Evolutionary conservation across 2,888 invertebrate genomes (phyloP).

Genomic region (Diabrotica balteata): DNA sequence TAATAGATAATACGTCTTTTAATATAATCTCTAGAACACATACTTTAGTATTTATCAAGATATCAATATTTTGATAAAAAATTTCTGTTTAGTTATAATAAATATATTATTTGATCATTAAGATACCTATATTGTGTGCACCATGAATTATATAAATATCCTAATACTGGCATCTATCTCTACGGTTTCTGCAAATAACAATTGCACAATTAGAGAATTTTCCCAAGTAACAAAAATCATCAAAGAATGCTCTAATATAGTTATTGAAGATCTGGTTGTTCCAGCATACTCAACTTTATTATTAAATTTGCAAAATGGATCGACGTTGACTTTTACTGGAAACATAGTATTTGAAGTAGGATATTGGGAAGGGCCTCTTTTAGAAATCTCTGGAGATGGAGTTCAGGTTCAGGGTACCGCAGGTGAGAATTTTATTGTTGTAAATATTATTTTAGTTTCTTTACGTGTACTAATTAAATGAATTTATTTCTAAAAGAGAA

Average conservation of each 20-base stretch:
- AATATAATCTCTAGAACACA: no score
- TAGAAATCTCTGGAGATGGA: slow-evolving; percentile 14
- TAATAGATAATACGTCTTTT: no score
- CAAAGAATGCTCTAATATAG: slow-evolving; percentile 15
- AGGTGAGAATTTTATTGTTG: slow-evolving; percentile 5
- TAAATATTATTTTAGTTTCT: no score
- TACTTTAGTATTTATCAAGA: no score
- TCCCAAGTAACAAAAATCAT: slow-evolving; percentile 1
- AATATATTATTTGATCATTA: no score
- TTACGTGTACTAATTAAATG: no score
- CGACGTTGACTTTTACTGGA: slow-evolving; percentile 23
- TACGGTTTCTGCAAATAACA: not conserved
- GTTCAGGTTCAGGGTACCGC: slow-evolving; percentile 18
- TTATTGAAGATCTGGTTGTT: slow-evolving; percentile 18
- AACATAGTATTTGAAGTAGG: slow-evolving; percentile 12
- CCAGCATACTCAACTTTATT: slow-evolving; percentile 12
- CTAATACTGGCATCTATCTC: no score
- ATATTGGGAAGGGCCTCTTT: slow-evolving; percentile 20
- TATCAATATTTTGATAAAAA: no score
- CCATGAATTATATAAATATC: no score
- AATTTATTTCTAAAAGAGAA: no score
- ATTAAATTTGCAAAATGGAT: slow-evolving; percentile 19
- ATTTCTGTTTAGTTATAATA: no score
- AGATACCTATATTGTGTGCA: no score
- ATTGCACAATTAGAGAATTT: slow-evolving; percentile 15